Evolutionary conservation across 2,113 vertebrate species (phyloP), one percentile per base, ranked within the genome.

Genomic region (Caretta caretta): DNA sequence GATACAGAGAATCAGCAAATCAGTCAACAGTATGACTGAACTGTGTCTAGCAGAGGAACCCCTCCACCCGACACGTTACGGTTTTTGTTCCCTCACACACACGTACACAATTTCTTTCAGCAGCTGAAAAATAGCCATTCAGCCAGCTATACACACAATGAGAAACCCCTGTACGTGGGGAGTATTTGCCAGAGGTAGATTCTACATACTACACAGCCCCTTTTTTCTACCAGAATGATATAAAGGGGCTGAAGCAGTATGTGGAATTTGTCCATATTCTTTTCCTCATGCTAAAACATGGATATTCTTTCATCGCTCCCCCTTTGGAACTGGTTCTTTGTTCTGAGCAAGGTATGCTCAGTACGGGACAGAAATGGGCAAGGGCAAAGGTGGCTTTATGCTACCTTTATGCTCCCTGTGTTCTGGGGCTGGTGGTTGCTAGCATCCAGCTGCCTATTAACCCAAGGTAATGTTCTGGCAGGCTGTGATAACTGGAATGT

Each of bases 121-220:
- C 84, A 76, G 86, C 88, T 94, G 65, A 84, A 95, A 69, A 97
- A 95, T 93, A 92, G 81, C 88, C 88, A 83, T 38, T 91, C 86
- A 38, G 20, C 5, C 8, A 38, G 19, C 65, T 72, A 11, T 38
- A 5, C 65, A 72, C 19, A 59, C 83, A 96, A 91, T 81, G 76
- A 96, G 87, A 90, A 96, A 96, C 19, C 94, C 84, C 91, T 86
- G 88, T 86, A 83, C 87, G 90, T n/a, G 86, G 89, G 85, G 12
- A 95, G 24, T 54, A 93, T 81, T 89, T 83, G 80, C 65, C 13
- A 42, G 38, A 19, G 94, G 95, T 92, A 89, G 38, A 50, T 94
- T 88, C 92, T 80, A 83, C 90, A 81, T 94, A 90, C 78, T 89
- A 72, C 84, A 81, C 75, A 35, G 89, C 57, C n/a, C 48, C 29